Percentiles rank a stretch among this genome's conserved stretches.
These are phyloP conservation scores for Emydocephalus ijimae DNA, from an alignment of 2,113 vertebrate genomes.

Conservation along the genomic window DNA sequence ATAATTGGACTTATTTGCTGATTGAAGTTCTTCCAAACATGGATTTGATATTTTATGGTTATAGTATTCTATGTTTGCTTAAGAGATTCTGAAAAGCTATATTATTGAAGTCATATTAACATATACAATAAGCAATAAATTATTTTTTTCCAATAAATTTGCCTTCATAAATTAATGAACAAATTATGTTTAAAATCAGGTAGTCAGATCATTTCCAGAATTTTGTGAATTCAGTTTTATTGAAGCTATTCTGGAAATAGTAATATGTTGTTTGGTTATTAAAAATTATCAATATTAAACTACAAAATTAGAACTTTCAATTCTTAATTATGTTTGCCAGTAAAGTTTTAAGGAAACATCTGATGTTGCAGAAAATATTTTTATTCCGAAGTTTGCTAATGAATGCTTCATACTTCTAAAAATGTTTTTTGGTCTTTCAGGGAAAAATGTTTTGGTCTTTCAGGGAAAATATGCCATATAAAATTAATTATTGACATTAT, in stretches of 20 bases:
- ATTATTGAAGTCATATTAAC: background rate
- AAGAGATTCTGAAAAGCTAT: background rate
- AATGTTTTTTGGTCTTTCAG: background rate
- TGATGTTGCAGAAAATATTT: background rate
- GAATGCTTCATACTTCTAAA: background rate
- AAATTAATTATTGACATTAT: background rate
- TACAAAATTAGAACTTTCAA: background rate
- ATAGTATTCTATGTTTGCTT: background rate
- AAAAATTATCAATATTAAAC: background rate
- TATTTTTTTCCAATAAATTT: background rate
- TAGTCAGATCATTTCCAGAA: background rate
- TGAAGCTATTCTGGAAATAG: background rate
- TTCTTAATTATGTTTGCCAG: background rate
- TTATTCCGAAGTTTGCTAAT: background rate
- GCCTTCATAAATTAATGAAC: background rate
- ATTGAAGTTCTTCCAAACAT: background rate
- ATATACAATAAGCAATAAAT: background rate
- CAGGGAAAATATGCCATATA: too few species aligned
- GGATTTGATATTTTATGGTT: background rate
- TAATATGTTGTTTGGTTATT: background rate
- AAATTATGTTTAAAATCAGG: background rate
- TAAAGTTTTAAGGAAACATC: background rate
- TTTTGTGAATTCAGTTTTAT: background rate
- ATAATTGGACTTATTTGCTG: background rate
- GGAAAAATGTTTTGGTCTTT: background rate